A percentile compares a stretch with the other conserved stretches of the same genome.
Evolutionary conservation across 2,797 vertebrate species (phyloP).

Genomic region (Bradypodion ventrale): DNA sequence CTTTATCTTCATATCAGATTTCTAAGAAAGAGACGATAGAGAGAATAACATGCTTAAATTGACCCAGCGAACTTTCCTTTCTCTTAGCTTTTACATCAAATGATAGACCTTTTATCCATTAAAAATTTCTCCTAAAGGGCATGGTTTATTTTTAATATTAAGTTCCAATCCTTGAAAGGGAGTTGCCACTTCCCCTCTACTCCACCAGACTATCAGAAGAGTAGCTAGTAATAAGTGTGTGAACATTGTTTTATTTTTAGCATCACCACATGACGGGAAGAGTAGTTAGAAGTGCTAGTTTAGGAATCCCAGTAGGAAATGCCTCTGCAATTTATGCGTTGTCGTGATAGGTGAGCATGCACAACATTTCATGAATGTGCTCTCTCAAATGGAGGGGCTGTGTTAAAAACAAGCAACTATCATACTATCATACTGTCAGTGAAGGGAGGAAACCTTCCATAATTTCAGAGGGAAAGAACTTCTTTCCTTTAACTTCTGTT

Average conservation of each 20-base stretch:
- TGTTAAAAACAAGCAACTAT: conserved; percentile 6
- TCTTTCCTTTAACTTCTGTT: conserved; percentile 17
- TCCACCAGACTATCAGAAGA: conserved; percentile 30
- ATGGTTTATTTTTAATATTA: conserved; percentile 12
- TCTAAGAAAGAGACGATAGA: not conserved
- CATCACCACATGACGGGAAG: conserved; percentile 46
- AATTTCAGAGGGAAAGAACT: conserved; percentile 9
- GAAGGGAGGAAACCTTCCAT: not conserved
- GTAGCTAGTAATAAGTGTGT: conserved; percentile 32
- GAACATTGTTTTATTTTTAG: conserved; percentile 51
- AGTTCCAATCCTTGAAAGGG: conserved; percentile 23
- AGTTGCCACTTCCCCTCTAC: conserved; percentile 17
- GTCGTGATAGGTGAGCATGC: conserved; percentile 19
- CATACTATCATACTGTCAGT: not conserved
- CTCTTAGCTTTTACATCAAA: not conserved
- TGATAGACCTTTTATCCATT: not conserved
- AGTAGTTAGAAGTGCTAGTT: conserved; percentile 40
- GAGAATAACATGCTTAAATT: not conserved
- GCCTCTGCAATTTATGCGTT: not conserved
- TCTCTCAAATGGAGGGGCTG: conserved; percentile 34
- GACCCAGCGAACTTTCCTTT: not conserved
- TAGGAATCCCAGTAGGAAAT: conserved; percentile 30
- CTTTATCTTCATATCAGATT: not conserved
- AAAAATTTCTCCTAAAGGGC: not conserved
- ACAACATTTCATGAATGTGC: conserved; percentile 18